Evolutionary conservation across 2,888 invertebrate species (phyloP).

Genomic region (Nomada fucata): DNA sequence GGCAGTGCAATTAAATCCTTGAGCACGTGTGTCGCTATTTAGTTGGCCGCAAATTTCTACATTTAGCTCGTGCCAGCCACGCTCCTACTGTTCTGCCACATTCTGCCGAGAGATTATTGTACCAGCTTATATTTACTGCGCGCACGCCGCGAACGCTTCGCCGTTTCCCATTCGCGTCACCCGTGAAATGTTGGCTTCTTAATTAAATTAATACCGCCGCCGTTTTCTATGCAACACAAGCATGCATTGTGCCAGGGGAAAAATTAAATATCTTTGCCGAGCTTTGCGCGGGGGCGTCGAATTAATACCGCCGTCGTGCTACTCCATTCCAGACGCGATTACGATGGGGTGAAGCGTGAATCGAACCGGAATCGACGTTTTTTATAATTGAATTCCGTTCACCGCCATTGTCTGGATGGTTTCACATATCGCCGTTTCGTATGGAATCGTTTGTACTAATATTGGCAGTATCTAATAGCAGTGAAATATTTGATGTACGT

Average conservation of each 20-base stretch:
- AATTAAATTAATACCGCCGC: constrained; percentile 45
- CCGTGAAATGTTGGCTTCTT: constrained; percentile 42
- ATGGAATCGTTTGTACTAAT: no score
- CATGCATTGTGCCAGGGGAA: background rate
- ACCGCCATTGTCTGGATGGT: no score
- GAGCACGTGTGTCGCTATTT: constrained; percentile 26
- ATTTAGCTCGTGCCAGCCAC: constrained; percentile 15
- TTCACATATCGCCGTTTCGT: no score
- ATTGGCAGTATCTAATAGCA: no score
- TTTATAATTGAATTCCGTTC: background rate
- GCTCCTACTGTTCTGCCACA: background rate
- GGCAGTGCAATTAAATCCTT: constrained; percentile 40
- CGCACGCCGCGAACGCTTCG: background rate
- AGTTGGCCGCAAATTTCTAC: constrained; percentile 50
- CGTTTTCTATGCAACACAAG: constrained; percentile 3
- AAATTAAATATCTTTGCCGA: constrained; percentile 19
- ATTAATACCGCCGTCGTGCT: constrained; percentile 4
- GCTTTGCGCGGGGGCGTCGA: background rate
- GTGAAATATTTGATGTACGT: no score
- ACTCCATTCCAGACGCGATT: background rate
- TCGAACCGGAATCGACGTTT: background rate
- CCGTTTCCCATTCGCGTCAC: background rate
- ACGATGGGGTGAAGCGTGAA: background rate
- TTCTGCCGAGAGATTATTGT: constrained; percentile 34
- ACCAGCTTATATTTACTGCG: constrained; percentile 11